Base-by-base conservation (phyloP, 1,140 invertebrate species). In the Drosophila cardini region DNA sequence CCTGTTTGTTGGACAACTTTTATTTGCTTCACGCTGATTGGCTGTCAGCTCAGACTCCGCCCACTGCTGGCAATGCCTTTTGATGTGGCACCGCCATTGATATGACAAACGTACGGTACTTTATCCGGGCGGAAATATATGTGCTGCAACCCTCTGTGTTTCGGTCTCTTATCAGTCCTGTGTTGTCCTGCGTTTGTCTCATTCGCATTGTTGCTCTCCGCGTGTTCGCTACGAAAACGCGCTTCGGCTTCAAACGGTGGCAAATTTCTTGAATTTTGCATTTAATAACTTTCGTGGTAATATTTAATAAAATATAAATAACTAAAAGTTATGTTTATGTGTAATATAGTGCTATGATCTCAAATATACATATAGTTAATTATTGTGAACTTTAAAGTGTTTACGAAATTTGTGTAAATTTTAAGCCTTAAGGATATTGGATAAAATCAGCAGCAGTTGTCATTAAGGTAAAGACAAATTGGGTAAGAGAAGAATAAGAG, bases 51-150 rank as follows among this genome's bases (percentile, higher is more conserved):
- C 10, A 6, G 46, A 57, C 61, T 53, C 84, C 76, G 72, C 79
- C 84, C 79, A 79, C 71, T 53, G 56, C 50, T 78, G 71, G 58
- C 70, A 62, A 69, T 78, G 38, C 56, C 72, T 71, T 86, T 77
- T 85, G 81, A 85, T 85, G 68, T 85, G 65, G 72, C 72, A 69
- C 79, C 79, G 79, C 80, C 82, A 86, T 79, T 72, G 55, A 72
- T 55, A 70, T 67, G 16, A 60, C 38, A 58, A 38, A 62, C 53
- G 15, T 13, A 48, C 43, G 43, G 38, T 45, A 15, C 46, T 57
- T 65, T 72, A 50, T 58, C 38, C 48, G 71, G 26, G 15, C 46
- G 55, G 48, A 16, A 36, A 16, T 34, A 16, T 34, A 34, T n/a
- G 30, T 13, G 16, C 36, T 34, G 42, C 61, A 50, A 70, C 63